Evolutionary conservation across 2,797 vertebrate species (phyloP).

Genomic region (Tinamus major): DNA sequence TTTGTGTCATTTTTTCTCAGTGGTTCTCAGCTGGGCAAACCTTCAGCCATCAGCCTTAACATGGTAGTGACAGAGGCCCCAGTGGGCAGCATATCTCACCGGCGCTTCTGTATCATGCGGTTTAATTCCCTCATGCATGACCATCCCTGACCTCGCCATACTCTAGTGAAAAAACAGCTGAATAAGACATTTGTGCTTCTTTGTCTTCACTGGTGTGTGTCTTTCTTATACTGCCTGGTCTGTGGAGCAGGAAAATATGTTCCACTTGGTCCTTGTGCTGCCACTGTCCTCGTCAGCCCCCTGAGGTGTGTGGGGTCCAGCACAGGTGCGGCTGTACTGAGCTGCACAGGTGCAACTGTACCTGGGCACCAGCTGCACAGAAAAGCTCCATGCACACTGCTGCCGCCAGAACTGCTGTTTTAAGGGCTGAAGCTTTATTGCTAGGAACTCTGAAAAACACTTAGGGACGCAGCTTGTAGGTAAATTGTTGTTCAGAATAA

Average conservation of each 20-base stretch:
- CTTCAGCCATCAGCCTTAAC: not conserved
- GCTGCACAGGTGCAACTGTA: not conserved
- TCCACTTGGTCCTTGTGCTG: not conserved
- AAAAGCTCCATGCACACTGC: not conserved
- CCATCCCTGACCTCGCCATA: accelerated
- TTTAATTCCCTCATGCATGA: accelerated
- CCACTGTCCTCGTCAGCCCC: not conserved
- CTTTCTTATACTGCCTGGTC: not conserved
- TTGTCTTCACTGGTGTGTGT: not conserved
- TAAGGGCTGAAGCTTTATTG: not conserved
- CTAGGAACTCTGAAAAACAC: not conserved
- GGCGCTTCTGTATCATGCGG: not conserved
- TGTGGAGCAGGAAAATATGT: not conserved
- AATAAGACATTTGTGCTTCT: not conserved
- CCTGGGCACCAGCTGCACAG: not conserved
- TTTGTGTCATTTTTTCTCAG: not conserved
- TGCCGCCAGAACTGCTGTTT: not conserved
- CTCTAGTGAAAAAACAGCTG: not conserved
- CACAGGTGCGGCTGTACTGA: not conserved
- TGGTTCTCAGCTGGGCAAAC: accelerated
- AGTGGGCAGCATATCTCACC: not conserved
- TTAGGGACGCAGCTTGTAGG: not conserved
- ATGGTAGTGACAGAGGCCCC: not conserved
- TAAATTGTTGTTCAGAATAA: not conserved
- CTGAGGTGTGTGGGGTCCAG: not conserved